Percentiles rank a stretch among this genome's conserved stretches.
Evolutionary conservation across 2,113 vertebrate genomes (phyloP).

Genomic region (Mus spicilegus): DNA sequence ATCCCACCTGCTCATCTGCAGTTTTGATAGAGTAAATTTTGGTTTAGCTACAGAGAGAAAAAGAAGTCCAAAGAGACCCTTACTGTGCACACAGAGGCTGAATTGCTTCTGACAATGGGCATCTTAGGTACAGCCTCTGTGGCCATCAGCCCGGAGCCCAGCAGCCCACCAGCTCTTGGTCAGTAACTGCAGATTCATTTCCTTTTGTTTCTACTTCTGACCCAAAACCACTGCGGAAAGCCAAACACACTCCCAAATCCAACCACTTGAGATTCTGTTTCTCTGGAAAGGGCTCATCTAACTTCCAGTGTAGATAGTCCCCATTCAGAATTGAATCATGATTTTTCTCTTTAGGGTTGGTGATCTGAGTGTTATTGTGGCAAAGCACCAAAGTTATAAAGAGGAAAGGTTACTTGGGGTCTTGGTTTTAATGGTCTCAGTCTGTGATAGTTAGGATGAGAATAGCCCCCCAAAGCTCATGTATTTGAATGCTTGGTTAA

Average conservation of each 20-base stretch:
- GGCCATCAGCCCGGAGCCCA: background rate
- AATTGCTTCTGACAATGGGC: background rate
- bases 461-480: too few species aligned
- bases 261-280: too few species aligned
- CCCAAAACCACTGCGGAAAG: background rate
- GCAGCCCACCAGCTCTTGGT: background rate
- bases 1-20: background rate
- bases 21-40: background rate
- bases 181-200: background rate
- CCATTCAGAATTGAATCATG: background rate
- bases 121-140: background rate
- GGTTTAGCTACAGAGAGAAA: background rate
- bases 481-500: background rate
- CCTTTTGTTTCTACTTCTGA: background rate
- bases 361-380: background rate
- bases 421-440: background rate
- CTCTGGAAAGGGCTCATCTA: background rate
- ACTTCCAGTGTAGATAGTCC: background rate
- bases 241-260: background rate
- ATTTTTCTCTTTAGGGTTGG: background rate
- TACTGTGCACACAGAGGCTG: background rate
- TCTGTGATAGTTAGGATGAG: background rate
- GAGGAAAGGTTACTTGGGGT: background rate
- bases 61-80: background rate
- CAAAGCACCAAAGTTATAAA: background rate